phyloP scores from a whole-genome alignment of 2,113 vertebrate species.

The Fregata magnificens region DNA sequence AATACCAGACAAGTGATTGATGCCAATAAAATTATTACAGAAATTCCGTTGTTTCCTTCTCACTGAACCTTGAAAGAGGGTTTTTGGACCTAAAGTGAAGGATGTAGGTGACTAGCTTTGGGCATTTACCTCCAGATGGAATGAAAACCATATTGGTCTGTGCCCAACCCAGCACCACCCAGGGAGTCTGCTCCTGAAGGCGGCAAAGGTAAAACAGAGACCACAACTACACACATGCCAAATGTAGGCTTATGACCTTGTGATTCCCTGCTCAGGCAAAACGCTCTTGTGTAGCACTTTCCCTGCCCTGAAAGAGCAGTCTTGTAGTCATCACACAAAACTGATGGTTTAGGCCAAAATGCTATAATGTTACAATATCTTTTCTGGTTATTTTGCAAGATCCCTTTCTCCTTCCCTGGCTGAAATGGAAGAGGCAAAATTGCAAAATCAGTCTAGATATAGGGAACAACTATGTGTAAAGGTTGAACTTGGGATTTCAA shows the following conservation, averaged over 20 bases:
- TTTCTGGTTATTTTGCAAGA: background rate
- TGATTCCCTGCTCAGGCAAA: background rate
- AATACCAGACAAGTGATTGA: background rate
- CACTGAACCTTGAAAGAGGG: background rate
- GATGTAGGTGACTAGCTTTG: background rate
- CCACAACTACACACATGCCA: background rate
- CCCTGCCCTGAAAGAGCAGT: background rate
- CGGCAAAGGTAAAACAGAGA: background rate
- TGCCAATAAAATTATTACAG: background rate
- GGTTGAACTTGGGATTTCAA: background rate
- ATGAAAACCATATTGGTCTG: background rate
- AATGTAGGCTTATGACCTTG: rapidly evolving
- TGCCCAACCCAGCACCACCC: background rate
- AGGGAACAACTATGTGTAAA: background rate
- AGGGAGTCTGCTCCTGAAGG: background rate
- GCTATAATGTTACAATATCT: background rate
- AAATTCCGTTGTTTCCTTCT: background rate
- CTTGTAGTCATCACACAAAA: background rate
- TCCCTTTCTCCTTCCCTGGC: background rate
- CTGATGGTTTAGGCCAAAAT: background rate
- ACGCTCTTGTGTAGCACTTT: background rate
- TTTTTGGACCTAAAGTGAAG: background rate
- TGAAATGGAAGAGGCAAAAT: background rate
- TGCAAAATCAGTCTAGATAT: background rate
- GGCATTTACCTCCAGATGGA: background rate